phyloP scores from a whole-genome alignment of 2,797 vertebrate species.

The Capromys pilorides region DNA sequence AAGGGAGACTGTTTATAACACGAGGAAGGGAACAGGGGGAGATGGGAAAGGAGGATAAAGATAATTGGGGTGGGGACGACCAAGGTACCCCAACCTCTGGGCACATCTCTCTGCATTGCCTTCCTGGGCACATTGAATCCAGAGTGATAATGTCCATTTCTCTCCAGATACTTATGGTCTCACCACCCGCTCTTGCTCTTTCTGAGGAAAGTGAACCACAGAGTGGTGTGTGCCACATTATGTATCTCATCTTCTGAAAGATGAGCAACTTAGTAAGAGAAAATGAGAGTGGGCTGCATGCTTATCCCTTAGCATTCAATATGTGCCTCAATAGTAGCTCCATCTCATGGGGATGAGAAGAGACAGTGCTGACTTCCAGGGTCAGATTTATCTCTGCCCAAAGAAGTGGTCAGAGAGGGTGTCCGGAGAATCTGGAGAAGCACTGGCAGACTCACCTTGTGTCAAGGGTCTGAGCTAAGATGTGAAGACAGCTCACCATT shows the following conservation, averaged over 20 bases:
- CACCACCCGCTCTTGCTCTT: neutral
- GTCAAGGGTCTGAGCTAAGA: conserved; percentile 97
- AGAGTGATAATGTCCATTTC: rapidly evolving
- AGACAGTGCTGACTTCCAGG: neutral
- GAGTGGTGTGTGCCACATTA: neutral
- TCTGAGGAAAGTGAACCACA: neutral
- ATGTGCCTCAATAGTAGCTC: neutral
- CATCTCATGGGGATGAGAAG: neutral
- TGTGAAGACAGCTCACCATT: conserved; percentile 99
- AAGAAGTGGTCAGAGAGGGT: neutral
- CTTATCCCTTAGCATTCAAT: neutral
- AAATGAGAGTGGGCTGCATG: neutral
- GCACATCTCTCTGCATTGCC: neutral
- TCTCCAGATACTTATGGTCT: neutral
- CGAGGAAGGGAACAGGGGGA: neutral
- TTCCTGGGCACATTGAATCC: neutral
- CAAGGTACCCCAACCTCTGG: neutral
- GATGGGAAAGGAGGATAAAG: neutral
- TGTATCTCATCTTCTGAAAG: conserved; percentile 30
- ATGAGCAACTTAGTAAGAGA: conserved; percentile 36
- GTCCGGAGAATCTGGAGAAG: neutral
- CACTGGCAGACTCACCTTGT: conserved; percentile 89
- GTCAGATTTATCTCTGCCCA: neutral
- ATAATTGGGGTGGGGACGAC: neutral
- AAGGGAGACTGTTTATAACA: neutral